Base-by-base conservation (phyloP, 2,113 vertebrate species). In the Origma solitaria region DNA sequence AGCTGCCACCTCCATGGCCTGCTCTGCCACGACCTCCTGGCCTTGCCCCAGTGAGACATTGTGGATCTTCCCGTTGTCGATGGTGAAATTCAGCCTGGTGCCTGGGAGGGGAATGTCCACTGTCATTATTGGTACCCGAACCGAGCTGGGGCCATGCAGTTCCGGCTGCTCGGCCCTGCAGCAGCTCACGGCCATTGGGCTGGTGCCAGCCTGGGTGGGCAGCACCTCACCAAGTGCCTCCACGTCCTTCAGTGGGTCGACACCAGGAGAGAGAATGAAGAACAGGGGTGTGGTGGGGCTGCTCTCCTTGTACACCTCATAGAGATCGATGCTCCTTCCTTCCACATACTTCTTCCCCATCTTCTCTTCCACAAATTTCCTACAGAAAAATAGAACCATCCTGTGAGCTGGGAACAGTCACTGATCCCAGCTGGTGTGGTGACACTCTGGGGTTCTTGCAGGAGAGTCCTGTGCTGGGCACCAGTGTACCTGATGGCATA, bases 1-100 rank as follows among this genome's bases (percentile, higher is more conserved):
- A 0, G 98, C 98, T 0, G 98, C 98, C 88, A 96, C 47, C 4
- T 98, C 97, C 88, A 98, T 95, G 2, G 98, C 98, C 0, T 35
- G 49, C 90, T 98, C 98, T 0, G 98, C 98, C 80, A 98, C 97
- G 0, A 80, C 76, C 88, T 98, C 98, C 69, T 98, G 98, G 27
- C 98, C 98, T 92, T 98, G 98, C 31, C 98, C 98, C 95, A 98
- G 94, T 1, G 97, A 98, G 44, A 98, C 96, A 1, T 98, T 98
- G 71, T 98, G 98, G 80, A 98, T 97, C 85, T 93, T 98, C 18
- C 98, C 98, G 0, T 98, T 98, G 68, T 98, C 97, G 1, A 98
- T 98, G 92, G 98, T 98, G 88, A 98, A 98, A 28, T 97, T 94
- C 79, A 98, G 85, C 49, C 96, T 98, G 7, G 54, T 97, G 51